A percentile compares a stretch with the other conserved stretches of the same genome.
phyloP scores from a whole-genome alignment of 2,113 vertebrate genomes.

The Rhegmatorhina hoffmannsi region DNA sequence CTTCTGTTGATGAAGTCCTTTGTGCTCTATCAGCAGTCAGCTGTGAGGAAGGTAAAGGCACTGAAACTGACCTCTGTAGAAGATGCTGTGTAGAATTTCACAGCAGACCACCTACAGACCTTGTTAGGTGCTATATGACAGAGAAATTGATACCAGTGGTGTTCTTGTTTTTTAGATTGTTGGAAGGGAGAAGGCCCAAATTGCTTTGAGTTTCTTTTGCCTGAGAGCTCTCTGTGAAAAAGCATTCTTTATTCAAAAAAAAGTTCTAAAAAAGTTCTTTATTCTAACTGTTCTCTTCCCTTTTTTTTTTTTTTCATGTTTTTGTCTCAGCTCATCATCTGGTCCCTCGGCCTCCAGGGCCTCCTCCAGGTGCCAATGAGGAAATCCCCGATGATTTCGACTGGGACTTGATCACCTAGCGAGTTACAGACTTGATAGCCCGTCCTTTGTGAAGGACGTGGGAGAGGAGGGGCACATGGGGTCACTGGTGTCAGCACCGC shows the following conservation, averaged over 20 bases:
- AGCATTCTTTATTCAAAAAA: background rate
- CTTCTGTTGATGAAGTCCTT: background rate
- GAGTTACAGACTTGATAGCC: conserved; percentile 55
- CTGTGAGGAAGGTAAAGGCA: background rate
- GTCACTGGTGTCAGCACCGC: conserved; percentile 16
- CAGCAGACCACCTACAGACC: background rate
- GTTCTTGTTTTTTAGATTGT: background rate
- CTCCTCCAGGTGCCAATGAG: conserved; percentile 78
- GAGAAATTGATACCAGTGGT: background rate
- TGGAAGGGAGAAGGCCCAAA: background rate
- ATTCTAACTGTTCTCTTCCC: background rate
- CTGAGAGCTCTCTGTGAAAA: background rate
- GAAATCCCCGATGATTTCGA: conserved; percentile 84
- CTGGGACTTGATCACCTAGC: conserved; percentile 85
- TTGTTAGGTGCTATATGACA: background rate
- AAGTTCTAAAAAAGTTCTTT: background rate
- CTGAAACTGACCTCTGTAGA: background rate
- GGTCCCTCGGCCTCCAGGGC: conserved; percentile 77
- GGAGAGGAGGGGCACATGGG: conserved; percentile 42
- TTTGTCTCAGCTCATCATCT: conserved; percentile 74
- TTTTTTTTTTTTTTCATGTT: background rate
- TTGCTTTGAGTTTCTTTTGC: background rate
- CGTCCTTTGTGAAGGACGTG: conserved; percentile 40
- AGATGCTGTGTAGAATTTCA: background rate
- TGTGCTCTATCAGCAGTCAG: background rate